These are phyloP conservation scores for Hemibagrus wyckioides DNA, from an alignment of 2,113 vertebrate genomes.

Conservation along the genomic window DNA sequence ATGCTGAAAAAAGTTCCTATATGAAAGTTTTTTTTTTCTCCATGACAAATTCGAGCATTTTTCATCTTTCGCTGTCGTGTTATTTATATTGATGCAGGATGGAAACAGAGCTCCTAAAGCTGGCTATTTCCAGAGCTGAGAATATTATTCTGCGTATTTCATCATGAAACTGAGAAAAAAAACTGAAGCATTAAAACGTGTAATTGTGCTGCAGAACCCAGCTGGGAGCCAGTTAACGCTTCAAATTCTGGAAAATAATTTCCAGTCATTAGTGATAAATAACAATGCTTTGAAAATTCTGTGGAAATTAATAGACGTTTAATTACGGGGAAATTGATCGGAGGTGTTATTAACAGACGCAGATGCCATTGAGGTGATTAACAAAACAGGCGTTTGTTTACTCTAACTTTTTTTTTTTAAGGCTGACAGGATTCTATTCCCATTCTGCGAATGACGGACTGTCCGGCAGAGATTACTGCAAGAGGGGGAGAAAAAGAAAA, in stretches of 20 bases:
- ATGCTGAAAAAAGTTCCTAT: background rate
- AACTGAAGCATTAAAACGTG: slow-evolving; percentile 56
- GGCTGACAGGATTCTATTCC: background rate
- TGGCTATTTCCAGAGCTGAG: slow-evolving; percentile 17
- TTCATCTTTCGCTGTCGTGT: background rate
- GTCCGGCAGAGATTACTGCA: slow-evolving; percentile 4
- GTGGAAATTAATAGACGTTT: background rate
- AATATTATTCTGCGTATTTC: slow-evolving; percentile 58
- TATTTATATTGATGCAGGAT: background rate
- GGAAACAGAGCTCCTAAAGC: background rate
- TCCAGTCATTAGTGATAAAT: slow-evolving; percentile 25
- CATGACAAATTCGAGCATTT: background rate
- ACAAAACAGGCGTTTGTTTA: background rate
- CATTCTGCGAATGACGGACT: background rate
- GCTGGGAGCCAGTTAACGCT: slow-evolving; percentile 53
- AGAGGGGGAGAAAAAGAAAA: background rate
- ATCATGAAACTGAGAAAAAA: slow-evolving; percentile 56
- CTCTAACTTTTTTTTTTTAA: background rate
- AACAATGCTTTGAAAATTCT: background rate
- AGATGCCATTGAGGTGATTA: background rate
- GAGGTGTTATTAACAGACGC: background rate
- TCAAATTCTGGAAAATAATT: slow-evolving; percentile 25
- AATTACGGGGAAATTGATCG: background rate
- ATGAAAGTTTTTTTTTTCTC: background rate
- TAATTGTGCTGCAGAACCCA: slow-evolving; percentile 47